Percentiles rank a stretch among this genome's conserved stretches.
Conservation (phyloP, 2,797 vertebrate species). For the Apodemus agrarius region DNA sequence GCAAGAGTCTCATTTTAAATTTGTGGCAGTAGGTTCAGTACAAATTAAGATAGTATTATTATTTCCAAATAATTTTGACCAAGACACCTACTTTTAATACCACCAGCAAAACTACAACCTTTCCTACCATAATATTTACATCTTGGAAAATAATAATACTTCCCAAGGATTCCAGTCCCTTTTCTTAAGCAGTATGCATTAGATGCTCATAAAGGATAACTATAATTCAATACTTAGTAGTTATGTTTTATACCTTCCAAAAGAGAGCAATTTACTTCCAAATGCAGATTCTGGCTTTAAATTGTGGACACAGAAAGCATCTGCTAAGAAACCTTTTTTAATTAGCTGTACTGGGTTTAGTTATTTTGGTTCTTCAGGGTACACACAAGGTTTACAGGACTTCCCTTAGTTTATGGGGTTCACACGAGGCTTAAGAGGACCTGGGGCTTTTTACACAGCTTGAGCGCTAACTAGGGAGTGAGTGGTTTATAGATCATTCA, state of each 20-base stretch:
- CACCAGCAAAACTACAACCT: not conserved
- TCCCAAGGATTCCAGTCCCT: not conserved
- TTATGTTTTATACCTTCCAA: constrained; percentile 61
- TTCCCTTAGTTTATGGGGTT: constrained; percentile 49
- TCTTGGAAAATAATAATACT: constrained; percentile 1
- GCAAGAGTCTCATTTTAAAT: constrained; percentile 24
- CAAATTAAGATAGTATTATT: constrained; percentile 54
- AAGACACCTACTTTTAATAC: not conserved
- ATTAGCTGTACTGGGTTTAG: constrained; percentile 3
- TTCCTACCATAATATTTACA: not conserved
- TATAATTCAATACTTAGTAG: constrained; percentile 59
- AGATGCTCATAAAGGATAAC: constrained; percentile 48
- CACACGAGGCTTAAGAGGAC: constrained; percentile 59
- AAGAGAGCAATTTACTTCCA: constrained; percentile 66
- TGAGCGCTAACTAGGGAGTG: constrained; percentile 50
- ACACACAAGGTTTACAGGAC: constrained; percentile 38
- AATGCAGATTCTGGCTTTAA: constrained; percentile 54
- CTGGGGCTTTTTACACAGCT: constrained; percentile 66
- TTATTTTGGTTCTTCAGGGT: constrained; percentile 49
- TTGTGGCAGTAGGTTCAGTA: not conserved
- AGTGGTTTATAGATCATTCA: constrained; percentile 69
- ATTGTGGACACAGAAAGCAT: not conserved
- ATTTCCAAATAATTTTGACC: constrained; percentile 40
- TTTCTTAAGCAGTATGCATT: constrained; percentile 49
- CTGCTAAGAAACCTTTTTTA: constrained; percentile 57